Evolutionary conservation across 2,888 invertebrate species (phyloP), one percentile per base, ranked within the genome.

Genomic region (Smittia aterrima): DNA sequence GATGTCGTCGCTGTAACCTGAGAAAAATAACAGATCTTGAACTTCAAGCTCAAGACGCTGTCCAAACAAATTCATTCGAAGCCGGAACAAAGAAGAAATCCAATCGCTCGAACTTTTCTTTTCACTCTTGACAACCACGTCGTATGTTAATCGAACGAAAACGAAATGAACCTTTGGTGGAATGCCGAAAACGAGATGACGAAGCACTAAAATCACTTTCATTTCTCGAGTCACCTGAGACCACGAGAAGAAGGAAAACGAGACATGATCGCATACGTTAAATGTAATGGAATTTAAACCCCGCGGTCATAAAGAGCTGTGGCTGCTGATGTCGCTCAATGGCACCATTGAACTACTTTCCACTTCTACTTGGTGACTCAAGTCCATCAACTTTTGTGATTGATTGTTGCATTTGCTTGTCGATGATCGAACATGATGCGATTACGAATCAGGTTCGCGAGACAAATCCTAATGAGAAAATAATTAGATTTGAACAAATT

Each of bases 81-180:
- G 41, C 40, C 41, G 67, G 41, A 41, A 67, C 67, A 47, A 47
- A 22, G 25, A 41, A 67, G 22, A 47, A 67, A 38, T 13, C 41
- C n/a, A n/a, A n/a, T n/a, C n/a, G n/a, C n/a, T n/a, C n/a, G 9
- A 32, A 32, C 32, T 24, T 32, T 9, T 70, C 22, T 54, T 70
- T 70, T 70, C 70, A 70, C 70, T 70, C 54, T 32, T 3, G 32
- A 32, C 32, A 9, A 22, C 54, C n/a, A n/a, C 22, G n/a, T 16
- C 47, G 25, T 70, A 70, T 70, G 70, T 70, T 70, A 70, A 70
- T 70, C 70, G 70, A 70, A 53, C 70, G 70, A 27, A 40, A 38
- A 11, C 53, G 32, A 32, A n/a, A 32, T 32, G 32, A 32, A n/a
- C n/a, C 47, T 40, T 68, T 41, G 68, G 22, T 40, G 32, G 20